Evolutionary conservation across 2,797 vertebrate species (phyloP), one percentile per base, ranked within the genome.

Genomic region (Sardinella longiceps): DNA sequence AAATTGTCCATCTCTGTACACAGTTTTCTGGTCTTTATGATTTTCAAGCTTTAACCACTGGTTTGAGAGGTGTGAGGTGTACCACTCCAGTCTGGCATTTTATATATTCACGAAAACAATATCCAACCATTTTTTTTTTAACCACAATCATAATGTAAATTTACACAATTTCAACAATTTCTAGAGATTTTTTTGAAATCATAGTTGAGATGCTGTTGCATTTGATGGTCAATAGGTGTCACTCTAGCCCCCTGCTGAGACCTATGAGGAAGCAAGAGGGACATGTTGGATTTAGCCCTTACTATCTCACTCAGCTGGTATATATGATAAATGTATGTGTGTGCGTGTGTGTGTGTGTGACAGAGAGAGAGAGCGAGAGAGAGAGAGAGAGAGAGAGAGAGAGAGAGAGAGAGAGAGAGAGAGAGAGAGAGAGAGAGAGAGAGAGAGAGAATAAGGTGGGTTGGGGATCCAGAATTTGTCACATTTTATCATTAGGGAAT

Each of bases 291-390:
- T 56, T 23, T 5, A n/a, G 20, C 53, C 53, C 53, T 56, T 6
- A 56, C 53, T 56, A 53, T 56, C 5, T 56, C 20, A 56, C 53
- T 56, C 53, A 56, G 53, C 53, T 56, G 20, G 20, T 56, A 56
- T 23, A n/a, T n/a, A n/a, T n/a, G n/a, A n/a, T n/a, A n/a, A n/a
- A n/a, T 23, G 20, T 56, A 23, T 56, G n/a, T 56, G 53, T 56
- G n/a, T 56, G 53, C 53, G 58, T 25, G 58, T 30, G 60, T 30
- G 60, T 9, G 10, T 66, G 60, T 4, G 60, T 66, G 60, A 50
- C n/a, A 39, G 56, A 25, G 45, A 83, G 48, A 80, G 48, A 56
- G 86, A 89, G 90, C 90, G 89, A 91, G 91, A 92, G 92, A 93
- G 92, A 91, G 90, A 90, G 91, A 90, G n/a, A 46, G 37, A 82